These are phyloP conservation scores for Hemaris fuciformis DNA, from an alignment of 2,888 invertebrate genomes.

Conservation along the genomic window DNA sequence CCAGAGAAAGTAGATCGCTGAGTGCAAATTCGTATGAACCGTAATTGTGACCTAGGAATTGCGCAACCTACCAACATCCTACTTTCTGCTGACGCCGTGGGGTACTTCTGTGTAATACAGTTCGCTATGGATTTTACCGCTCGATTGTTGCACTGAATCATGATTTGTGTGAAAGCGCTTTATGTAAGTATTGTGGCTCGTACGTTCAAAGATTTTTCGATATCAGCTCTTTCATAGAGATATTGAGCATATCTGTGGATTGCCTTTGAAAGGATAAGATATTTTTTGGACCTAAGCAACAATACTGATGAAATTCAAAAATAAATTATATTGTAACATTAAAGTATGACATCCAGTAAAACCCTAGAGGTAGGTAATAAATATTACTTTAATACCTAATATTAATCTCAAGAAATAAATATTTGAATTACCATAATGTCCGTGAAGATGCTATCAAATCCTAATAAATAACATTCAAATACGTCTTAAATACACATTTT, in stretches of 20 bases:
- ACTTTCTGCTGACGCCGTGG: constrained; percentile 2
- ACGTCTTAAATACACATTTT: not conserved
- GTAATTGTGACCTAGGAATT: constrained; percentile 19
- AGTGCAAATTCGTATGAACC: constrained; percentile 50
- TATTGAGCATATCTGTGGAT: not conserved
- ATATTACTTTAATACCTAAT: not conserved
- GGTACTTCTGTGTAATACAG: constrained; percentile 5
- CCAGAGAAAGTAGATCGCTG: constrained; percentile 59
- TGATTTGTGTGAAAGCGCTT: not conserved
- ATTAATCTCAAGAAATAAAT: not conserved
- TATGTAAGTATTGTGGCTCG: not conserved
- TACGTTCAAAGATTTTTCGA: not conserved
- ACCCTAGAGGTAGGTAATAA: not conserved
- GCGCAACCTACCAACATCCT: constrained; percentile 20
- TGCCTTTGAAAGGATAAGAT: not conserved
- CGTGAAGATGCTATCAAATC: not conserved
- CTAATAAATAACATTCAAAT: not conserved
- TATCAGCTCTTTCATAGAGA: not conserved
- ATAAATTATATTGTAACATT: too few species aligned
- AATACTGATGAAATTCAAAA: not conserved
- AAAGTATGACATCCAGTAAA: too few species aligned
- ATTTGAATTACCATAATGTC: not conserved
- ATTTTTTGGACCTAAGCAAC: not conserved
- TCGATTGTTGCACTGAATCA: not conserved
- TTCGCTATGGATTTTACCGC: not conserved